Base-by-base conservation (phyloP, 2,888 invertebrate genomes). In the Dicyrtomina minuta region DNA sequence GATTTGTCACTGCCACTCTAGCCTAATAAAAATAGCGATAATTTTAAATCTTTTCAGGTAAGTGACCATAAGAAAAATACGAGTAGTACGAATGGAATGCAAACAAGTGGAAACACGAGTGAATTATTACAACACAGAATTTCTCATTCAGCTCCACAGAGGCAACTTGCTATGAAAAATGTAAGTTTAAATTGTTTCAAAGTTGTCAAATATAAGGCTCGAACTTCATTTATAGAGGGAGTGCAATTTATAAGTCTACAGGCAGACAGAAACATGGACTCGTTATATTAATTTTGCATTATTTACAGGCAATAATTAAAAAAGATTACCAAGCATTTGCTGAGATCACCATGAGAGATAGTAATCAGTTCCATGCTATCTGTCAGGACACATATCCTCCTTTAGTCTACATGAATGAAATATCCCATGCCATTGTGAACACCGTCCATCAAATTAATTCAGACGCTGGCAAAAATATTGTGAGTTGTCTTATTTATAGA, bases 301-400 rank as follows among this genome's bases (percentile, higher is more conserved):
- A 46, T 13, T 26, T 39, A 2, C 70, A 84, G 74, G 88, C 89
- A 10, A 91, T 96, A 67, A 77, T 83, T 67, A 81, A 85, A 0
- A 88, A 84, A 79, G 86, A 98, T 83, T 99, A 96, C 82, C 80
- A 86, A 27, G 86, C 83, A 51, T 96, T 98, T 84, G 96, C 93
- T n/a, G 88, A 91, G 80, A 85, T 97, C 24, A 95, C 96, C 0
- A 99, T 99, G 92, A 89, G 89, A 82, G 99, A 99, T 80, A 96
- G 96, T 72, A 98, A 99, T 85, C 93, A 96, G 81, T 90, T 99
- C 80, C 99, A 99, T 85, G 95, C 96, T 0, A 85, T 93, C 27
- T 93, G 93, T 79, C 83, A 94, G 72, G 98, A 98, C 81, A 92
- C 97, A 0, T 94, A 88, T 84, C 98, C 99, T 22, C 97, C 99